Percentiles rank a stretch among this genome's conserved stretches.
Evolutionary conservation across 2,113 vertebrate species (phyloP).

Genomic region (Passer domesticus): DNA sequence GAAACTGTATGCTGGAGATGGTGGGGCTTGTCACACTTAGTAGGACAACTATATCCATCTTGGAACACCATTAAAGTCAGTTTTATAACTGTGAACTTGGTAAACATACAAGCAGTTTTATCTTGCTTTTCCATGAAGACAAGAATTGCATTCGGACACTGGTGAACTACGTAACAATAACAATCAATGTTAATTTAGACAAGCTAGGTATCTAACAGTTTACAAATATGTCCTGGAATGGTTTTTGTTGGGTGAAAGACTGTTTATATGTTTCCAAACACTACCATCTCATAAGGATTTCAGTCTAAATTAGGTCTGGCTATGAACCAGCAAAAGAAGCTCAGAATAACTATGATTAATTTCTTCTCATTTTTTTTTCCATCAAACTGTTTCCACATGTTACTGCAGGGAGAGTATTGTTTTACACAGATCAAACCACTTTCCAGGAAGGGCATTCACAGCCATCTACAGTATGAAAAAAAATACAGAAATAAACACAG

Average conservation of each 20-base stretch:
- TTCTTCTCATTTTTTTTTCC: constrained; percentile 48
- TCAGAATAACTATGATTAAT: constrained; percentile 49
- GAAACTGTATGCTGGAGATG: neutral
- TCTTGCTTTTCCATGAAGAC: neutral
- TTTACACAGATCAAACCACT: constrained; percentile 17
- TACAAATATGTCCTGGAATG: neutral
- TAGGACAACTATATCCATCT: neutral
- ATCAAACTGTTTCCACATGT: constrained; percentile 56
- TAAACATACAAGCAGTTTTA: neutral
- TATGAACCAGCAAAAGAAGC: constrained; percentile 14
- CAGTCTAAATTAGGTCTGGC: constrained; percentile 25
- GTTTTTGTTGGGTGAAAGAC: neutral
- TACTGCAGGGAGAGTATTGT: constrained; percentile 47
- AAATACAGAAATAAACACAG: constrained; percentile 55
- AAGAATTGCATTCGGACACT: neutral
- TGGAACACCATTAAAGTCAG: neutral
- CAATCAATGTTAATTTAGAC: neutral
- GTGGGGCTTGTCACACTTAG: neutral
- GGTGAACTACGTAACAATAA: neutral
- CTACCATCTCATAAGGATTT: constrained; percentile 23
- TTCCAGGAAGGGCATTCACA: constrained; percentile 38
- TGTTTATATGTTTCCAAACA: constrained; percentile 40
- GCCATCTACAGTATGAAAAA: constrained; percentile 18
- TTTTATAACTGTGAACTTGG: neutral
- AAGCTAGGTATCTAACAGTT: neutral